Evolutionary conservation across 92 coral and sea anemone species (phyloP).

Genomic region (Siderastrea radians): DNA sequence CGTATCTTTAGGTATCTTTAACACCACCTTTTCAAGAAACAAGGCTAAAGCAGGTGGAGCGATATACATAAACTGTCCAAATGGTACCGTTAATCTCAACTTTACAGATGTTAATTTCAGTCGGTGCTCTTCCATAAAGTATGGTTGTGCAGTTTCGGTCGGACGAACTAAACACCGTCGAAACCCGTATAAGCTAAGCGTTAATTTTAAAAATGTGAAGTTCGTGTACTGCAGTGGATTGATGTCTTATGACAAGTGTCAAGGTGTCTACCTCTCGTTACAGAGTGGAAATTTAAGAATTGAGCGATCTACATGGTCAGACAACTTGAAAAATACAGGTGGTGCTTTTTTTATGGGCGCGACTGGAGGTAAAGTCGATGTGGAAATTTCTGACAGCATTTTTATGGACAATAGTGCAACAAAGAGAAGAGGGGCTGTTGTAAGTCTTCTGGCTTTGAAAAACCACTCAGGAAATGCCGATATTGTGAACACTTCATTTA

Average conservation of each 20-base stretch:
- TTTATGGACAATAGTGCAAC: not conserved
- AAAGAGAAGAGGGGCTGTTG: not conserved
- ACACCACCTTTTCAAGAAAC: not conserved
- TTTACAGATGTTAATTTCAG: not conserved
- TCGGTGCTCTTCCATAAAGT: not conserved
- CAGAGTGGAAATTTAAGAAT: not conserved
- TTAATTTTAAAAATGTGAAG: not conserved
- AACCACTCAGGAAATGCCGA: not conserved
- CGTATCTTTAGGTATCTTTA: not conserved
- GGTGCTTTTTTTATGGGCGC: not conserved
- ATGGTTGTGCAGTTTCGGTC: not conserved
- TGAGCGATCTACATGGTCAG: not conserved
- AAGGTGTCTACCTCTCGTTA: not conserved
- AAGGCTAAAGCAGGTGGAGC: conserved; percentile 2
- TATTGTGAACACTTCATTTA: conserved; percentile 6
- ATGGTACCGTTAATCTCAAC: not conserved
- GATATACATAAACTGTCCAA: not conserved
- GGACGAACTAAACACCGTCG: not conserved
- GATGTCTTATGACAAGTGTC: not conserved
- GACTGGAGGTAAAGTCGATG: not conserved
- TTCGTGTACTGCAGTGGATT: not conserved
- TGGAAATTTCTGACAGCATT: not conserved
- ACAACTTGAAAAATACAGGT: not conserved
- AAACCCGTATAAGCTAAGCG: not conserved
- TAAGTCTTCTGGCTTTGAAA: not conserved